phyloP scores from a whole-genome alignment of 2,888 invertebrate species.

The Caenorhabditis zanzibari region DNA sequence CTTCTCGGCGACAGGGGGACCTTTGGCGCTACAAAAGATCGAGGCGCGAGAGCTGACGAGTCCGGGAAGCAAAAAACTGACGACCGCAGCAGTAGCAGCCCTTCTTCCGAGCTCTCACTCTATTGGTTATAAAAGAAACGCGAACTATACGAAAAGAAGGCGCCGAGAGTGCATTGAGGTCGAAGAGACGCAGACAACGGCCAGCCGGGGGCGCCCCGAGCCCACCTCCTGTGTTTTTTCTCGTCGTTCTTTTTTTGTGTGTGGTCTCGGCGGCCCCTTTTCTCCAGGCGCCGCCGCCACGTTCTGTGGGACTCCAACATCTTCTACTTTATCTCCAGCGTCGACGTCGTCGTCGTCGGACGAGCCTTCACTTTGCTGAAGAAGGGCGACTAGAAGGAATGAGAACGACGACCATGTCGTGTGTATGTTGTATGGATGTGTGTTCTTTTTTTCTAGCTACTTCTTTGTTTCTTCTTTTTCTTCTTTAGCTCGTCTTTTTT shows the following conservation, averaged over 20 bases:
- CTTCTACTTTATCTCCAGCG: conserved; percentile 24
- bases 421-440: conserved; percentile 38
- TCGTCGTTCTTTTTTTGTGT: conserved; percentile 61
- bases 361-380: conserved; percentile 25
- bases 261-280: conserved; percentile 53
- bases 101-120: conserved; percentile 30
- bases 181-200: conserved; percentile 41
- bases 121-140: conserved; percentile 64
- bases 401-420: conserved; percentile 40
- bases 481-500: neutral
- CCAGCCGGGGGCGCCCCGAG: conserved; percentile 61
- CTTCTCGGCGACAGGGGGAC: conserved; percentile 33
- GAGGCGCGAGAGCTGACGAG: conserved; percentile 34
- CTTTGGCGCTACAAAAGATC: conserved; percentile 25
- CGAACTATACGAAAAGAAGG: conserved; percentile 65
- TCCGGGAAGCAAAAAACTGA: conserved; percentile 32
- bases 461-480: conserved; percentile 22
- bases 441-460: conserved; percentile 25
- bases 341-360: conserved; percentile 33
- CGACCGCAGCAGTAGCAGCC: conserved; percentile 42
- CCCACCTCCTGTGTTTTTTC: conserved; percentile 57
- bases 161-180: conserved; percentile 29
- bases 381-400: conserved; percentile 30
- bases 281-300: conserved; percentile 28
- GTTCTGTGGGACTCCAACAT: conserved; percentile 34